Conservation (phyloP, 64 coral and sea anemone genomes). For the Dendronephthya gigantea region DNA sequence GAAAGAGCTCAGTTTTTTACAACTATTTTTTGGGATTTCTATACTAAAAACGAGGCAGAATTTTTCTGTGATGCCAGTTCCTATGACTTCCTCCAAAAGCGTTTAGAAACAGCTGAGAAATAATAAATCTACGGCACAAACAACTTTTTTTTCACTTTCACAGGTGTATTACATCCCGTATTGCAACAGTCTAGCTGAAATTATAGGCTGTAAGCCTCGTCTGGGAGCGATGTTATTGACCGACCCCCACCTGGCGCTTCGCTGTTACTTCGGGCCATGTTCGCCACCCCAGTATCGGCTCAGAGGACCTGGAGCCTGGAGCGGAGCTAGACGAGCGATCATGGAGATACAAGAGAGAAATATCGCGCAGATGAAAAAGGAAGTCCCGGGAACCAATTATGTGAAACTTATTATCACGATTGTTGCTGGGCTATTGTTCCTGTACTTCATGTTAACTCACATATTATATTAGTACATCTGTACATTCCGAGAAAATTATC, state of each 20-base stretch:
- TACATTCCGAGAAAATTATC: too few species aligned
- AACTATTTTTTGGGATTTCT: too few species aligned
- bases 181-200: not conserved
- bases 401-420: not conserved
- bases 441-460: not conserved
- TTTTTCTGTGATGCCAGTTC: too few species aligned
- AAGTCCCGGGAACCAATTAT: not conserved
- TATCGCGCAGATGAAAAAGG: not conserved
- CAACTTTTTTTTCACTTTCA: not conserved
- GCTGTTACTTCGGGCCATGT: constrained; percentile 15
- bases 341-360: constrained; percentile 7
- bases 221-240: not conserved
- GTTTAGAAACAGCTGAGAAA: not conserved
- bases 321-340: constrained; percentile 1
- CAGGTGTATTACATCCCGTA: not conserved
- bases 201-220: not conserved
- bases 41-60: too few species aligned
- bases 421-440: not conserved
- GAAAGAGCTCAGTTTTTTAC: too few species aligned
- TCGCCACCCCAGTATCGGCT: not conserved
- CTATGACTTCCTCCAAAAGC: too few species aligned
- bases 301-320: not conserved
- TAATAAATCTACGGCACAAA: not conserved
- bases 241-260: not conserved
- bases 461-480: too few species aligned